These are phyloP conservation scores for Xestobium rufovillosum DNA, from an alignment of 2,888 invertebrate species.

Conservation along the genomic window DNA sequence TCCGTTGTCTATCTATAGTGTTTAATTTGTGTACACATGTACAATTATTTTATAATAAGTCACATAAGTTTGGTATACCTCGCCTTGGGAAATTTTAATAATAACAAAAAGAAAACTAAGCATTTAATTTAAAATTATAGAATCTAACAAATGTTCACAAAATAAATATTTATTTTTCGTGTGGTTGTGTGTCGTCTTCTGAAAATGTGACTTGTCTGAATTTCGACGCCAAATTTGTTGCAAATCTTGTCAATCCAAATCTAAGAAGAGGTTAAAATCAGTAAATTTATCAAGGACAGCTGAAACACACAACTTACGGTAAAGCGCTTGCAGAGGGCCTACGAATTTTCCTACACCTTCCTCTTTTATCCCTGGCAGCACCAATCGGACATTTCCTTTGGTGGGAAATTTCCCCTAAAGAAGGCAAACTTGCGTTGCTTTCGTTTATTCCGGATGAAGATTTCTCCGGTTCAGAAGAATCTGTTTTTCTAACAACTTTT, in stretches of 20 bases:
- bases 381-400: conserved; percentile 35
- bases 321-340: conserved; percentile 30
- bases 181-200: neutral
- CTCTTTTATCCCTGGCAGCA: conserved; percentile 37
- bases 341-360: conserved; percentile 38
- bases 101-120: too few species aligned
- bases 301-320: conserved; percentile 24
- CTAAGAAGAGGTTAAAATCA: conserved; percentile 20
- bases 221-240: conserved; percentile 33
- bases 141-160: too few species aligned
- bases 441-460: conserved; percentile 14
- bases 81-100: too few species aligned
- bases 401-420: conserved; percentile 31
- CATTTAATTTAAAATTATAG: too few species aligned
- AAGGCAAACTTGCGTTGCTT: conserved; percentile 12
- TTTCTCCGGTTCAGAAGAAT: neutral
- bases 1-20: too few species aligned
- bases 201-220: conserved; percentile 21
- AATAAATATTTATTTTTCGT: neutral
- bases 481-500: neutral
- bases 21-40: too few species aligned
- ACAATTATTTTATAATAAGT: too few species aligned
- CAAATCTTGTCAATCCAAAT: conserved; percentile 34
- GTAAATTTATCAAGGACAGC: neutral
- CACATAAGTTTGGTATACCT: too few species aligned